phyloP scores from a whole-genome alignment of 2,888 invertebrate genomes.

The Pollenia griseotomentosa region DNA sequence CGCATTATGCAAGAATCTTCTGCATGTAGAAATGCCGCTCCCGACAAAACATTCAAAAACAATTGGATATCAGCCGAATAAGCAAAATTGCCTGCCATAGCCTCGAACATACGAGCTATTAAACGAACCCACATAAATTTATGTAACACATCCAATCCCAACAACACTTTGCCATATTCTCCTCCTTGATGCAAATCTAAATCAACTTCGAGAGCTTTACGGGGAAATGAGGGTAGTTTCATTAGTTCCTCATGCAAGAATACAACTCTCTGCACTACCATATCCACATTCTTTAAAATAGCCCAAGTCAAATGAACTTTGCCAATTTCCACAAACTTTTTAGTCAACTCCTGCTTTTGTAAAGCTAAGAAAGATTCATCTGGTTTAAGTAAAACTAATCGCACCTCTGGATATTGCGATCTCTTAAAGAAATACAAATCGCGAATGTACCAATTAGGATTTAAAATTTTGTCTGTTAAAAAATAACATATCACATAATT shows the following conservation, averaged over 20 bases:
- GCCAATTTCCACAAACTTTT: constrained; percentile 98
- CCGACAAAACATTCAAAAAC: constrained; percentile 98
- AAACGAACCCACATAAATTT: constrained; percentile 99
- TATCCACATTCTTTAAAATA: constrained; percentile 95
- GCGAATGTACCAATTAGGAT: constrained; percentile 96
- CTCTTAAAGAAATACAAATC: constrained; percentile 98
- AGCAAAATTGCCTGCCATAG: constrained; percentile 98
- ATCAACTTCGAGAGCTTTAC: constrained; percentile 98
- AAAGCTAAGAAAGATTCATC: constrained; percentile 95
- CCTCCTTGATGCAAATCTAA: constrained; percentile 96
- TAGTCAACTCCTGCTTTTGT: constrained; percentile 94
- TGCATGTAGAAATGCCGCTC: constrained; percentile 97
- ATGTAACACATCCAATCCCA: constrained; percentile 97
- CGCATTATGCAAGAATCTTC: constrained; percentile 98
- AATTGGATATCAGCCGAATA: constrained; percentile 98
- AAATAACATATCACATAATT: background rate
- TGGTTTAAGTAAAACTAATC: constrained; percentile 96
- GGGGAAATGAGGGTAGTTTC: constrained; percentile 98
- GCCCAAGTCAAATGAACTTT: constrained; percentile 97
- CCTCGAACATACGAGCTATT: constrained; percentile 98
- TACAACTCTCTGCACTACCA: constrained; percentile 98
- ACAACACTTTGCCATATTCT: constrained; percentile 93
- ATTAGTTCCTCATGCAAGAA: constrained; percentile 99
- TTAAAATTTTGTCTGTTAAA: constrained; percentile 95
- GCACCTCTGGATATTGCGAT: constrained; percentile 98